phyloP scores from a whole-genome alignment of 2,797 vertebrate species.

The Peromyscus aztecus region DNA sequence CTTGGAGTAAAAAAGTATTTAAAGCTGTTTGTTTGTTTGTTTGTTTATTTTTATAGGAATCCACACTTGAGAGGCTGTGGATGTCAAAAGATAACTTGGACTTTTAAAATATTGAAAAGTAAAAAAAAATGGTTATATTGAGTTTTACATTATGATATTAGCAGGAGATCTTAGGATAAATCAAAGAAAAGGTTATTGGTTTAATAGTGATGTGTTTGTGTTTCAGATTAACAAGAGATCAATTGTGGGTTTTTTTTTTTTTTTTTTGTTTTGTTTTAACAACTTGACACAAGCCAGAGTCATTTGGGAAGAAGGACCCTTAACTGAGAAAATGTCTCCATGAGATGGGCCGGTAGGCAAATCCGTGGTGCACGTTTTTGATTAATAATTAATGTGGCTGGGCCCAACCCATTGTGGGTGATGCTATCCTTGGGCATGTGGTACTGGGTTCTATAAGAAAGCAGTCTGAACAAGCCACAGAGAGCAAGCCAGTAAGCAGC shows the following conservation, averaged over 20 bases:
- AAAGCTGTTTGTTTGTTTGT: neutral
- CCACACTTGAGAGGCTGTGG: neutral
- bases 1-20: neutral
- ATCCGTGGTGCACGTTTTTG: neutral
- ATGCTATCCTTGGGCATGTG: neutral
- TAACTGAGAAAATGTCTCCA: neutral
- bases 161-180: neutral
- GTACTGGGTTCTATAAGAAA: neutral
- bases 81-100: neutral
- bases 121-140: neutral
- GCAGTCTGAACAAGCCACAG: neutral
- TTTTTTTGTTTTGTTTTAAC: too few relatives aligned
- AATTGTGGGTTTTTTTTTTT: neutral
- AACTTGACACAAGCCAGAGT: neutral
- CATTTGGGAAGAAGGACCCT: neutral
- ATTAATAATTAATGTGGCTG: neutral
- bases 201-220: neutral
- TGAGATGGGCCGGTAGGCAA: neutral
- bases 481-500: neutral
- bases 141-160: neutral
- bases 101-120: neutral
- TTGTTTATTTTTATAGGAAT: neutral
- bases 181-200: neutral
- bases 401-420: neutral
- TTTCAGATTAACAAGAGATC: neutral